These are phyloP conservation scores for Amphipoea lucens DNA, from an alignment of 2,888 invertebrate species.

Conservation along the genomic window DNA sequence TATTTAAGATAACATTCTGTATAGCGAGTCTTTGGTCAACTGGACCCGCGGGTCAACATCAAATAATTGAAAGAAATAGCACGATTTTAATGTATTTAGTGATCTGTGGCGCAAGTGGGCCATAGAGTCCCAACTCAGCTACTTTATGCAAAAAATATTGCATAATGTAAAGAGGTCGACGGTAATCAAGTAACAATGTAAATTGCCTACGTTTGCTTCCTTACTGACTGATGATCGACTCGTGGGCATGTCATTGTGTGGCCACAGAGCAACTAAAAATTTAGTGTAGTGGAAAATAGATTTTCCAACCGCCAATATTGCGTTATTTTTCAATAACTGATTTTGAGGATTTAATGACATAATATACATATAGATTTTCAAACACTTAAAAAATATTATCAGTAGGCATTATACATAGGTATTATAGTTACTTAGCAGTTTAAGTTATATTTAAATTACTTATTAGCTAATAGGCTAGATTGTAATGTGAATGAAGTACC, in stretches of 20 bases:
- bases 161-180: constrained; percentile 13
- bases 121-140: not conserved
- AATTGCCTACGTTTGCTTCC: constrained; percentile 39
- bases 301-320: not conserved
- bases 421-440: too few species aligned
- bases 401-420: too few species aligned
- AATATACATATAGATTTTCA: not conserved
- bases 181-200: constrained; percentile 35
- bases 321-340: not conserved
- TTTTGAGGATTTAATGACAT: not conserved
- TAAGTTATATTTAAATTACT: too few species aligned
- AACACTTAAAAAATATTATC: not conserved
- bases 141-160: constrained; percentile 9
- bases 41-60: not conserved
- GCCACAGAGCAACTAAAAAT: constrained; percentile 7
- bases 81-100: not conserved
- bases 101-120: not conserved
- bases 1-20: not conserved
- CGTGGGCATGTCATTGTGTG: constrained; percentile 36
- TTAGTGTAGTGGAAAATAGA: not conserved
- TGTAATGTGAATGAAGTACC: too few species aligned
- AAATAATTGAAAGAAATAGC: not conserved
- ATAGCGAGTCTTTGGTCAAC: too few species aligned
- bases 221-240: constrained; percentile 33
- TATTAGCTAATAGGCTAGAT: too few species aligned